Evolutionary conservation across 1,140 invertebrate genomes (phyloP).

Genomic region (Papilio aristodemus): DNA sequence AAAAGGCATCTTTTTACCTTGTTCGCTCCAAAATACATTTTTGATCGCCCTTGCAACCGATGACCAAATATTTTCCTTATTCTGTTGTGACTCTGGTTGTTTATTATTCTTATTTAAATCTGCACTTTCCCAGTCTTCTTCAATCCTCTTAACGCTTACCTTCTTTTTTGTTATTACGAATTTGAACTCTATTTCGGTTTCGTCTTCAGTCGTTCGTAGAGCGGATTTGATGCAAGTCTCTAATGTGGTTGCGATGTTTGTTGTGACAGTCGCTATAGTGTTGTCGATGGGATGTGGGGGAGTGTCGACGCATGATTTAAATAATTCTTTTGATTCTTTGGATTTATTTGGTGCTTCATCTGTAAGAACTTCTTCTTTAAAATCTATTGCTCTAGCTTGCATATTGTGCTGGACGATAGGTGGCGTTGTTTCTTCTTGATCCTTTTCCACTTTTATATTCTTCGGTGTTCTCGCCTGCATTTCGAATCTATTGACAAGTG

Average conservation of each 20-base stretch:
- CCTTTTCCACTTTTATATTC: slow-evolving; percentile 46
- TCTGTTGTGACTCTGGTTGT: slow-evolving; percentile 47
- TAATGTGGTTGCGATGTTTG: slow-evolving; percentile 71
- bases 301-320: slow-evolving; percentile 60
- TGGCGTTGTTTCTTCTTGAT: slow-evolving; percentile 62
- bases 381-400: slow-evolving; percentile 72
- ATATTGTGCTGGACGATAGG: slow-evolving; percentile 62
- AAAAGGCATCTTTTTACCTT: slow-evolving; percentile 47
- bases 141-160: slow-evolving; percentile 62
- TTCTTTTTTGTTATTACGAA: slow-evolving; percentile 76
- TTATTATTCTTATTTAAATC: slow-evolving; percentile 51
- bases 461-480: slow-evolving; percentile 59
- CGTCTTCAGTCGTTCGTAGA: slow-evolving; percentile 61
- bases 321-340: slow-evolving; percentile 66
- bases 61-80: slow-evolving; percentile 73
- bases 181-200: slow-evolving; percentile 78
- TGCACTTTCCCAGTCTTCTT: slow-evolving; percentile 44
- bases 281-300: slow-evolving; percentile 50
- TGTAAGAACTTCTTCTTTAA: slow-evolving; percentile 71
- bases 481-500: slow-evolving; percentile 76
- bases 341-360: slow-evolving; percentile 50
- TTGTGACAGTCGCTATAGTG: slow-evolving; percentile 60
- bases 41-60: slow-evolving; percentile 66
- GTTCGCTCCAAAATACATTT: slow-evolving; percentile 70
- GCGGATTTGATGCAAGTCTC: slow-evolving; percentile 69